Conservation (phyloP, 2,888 invertebrate genomes). For the Entomobrya proxima region DNA sequence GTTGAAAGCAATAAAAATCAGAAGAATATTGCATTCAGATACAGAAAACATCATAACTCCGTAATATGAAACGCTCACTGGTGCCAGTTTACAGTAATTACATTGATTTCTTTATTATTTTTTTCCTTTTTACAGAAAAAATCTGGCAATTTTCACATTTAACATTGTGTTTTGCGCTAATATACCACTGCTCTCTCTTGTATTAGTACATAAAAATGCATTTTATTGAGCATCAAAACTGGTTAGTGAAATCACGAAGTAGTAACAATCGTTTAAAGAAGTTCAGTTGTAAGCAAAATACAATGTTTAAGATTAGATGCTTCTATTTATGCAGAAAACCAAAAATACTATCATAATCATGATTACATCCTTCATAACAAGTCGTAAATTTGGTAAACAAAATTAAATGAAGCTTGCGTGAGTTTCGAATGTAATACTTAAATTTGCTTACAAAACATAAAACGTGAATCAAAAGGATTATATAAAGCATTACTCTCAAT, state of each 20-base stretch:
- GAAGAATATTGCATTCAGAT: background rate
- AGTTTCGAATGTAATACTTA: too few species aligned
- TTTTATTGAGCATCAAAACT: background rate
- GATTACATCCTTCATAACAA: too few species aligned
- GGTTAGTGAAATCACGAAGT: background rate
- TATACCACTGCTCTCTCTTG: slow-evolving; percentile 6
- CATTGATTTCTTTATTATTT: slow-evolving; percentile 29
- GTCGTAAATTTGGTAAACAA: too few species aligned
- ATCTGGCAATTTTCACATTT: slow-evolving; percentile 32
- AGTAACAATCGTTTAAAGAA: background rate
- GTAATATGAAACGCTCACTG: background rate
- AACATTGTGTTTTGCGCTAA: background rate
- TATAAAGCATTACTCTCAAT: too few species aligned
- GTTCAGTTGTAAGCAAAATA: background rate
- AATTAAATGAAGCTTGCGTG: too few species aligned
- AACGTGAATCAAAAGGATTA: too few species aligned
- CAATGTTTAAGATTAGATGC: too few species aligned
- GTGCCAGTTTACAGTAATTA: background rate
- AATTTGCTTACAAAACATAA: too few species aligned
- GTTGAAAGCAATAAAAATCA: background rate
- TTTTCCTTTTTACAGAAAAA: background rate
- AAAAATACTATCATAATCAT: too few species aligned
- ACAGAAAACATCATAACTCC: background rate
- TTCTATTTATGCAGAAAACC: too few species aligned
- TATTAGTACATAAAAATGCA: background rate